phyloP scores from a whole-genome alignment of 2,888 invertebrate species.

The Folsomia manolachei region DNA sequence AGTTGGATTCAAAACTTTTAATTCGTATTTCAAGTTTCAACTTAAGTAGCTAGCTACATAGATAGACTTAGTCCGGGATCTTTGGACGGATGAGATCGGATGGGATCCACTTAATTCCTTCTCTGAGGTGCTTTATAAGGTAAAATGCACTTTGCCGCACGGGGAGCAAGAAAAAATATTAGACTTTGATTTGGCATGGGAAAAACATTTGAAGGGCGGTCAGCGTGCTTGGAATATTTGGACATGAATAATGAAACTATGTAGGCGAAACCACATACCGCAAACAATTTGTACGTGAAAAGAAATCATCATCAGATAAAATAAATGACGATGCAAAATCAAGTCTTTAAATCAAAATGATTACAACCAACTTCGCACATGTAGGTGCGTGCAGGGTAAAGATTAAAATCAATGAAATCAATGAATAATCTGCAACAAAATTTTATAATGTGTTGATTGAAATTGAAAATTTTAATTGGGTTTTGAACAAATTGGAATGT shows the following conservation, averaged over 20 bases:
- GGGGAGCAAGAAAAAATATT: no score
- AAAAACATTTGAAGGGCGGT: no score
- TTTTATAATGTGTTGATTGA: not conserved
- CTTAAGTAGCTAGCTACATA: no score
- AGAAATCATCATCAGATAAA: not conserved
- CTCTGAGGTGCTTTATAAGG: slow-evolving; percentile 1
- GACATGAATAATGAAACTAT: not conserved
- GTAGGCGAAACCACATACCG: no score
- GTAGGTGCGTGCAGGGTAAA: not conserved
- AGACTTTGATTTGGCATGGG: not conserved
- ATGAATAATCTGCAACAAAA: not conserved
- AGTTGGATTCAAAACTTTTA: not conserved
- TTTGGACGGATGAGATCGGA: not conserved
- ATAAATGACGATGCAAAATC: not conserved
- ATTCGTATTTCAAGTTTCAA: not conserved
- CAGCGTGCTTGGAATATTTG: not conserved
- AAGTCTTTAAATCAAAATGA: not conserved
- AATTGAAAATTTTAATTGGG: not conserved
- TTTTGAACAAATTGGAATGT: not conserved
- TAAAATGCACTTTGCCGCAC: not conserved
- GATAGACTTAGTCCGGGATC: not conserved
- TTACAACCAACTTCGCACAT: not conserved
- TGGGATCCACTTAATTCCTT: not conserved
- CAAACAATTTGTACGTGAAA: not conserved
- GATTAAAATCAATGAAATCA: not conserved